A percentile compares a stretch with the other conserved stretches of the same genome.
Evolutionary conservation across 2,888 invertebrate genomes (phyloP).

Genomic region (Leptinotarsa peninsularis): DNA sequence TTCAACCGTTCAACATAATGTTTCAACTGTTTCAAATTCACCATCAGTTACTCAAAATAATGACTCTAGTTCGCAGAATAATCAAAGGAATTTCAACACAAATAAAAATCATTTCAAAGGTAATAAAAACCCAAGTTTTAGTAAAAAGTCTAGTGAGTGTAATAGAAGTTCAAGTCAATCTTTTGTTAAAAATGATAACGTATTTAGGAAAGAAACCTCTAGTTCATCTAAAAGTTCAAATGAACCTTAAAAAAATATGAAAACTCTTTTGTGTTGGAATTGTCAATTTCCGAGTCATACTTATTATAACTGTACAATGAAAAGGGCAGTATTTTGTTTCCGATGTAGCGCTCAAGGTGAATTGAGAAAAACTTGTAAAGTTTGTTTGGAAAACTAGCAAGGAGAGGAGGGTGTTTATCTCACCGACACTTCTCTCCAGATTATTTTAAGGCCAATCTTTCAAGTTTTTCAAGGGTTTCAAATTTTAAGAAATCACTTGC

Average conservation of each 20-base stretch:
- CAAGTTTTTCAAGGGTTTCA: not conserved
- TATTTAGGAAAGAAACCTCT: not conserved
- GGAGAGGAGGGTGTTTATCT: not conserved
- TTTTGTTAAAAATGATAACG: not conserved
- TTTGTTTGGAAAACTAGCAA: not conserved
- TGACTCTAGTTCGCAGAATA: not conserved
- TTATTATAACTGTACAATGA: not conserved
- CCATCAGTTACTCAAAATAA: not conserved
- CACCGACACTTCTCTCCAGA: not conserved
- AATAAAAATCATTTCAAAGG: not conserved
- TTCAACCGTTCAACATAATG: not conserved
- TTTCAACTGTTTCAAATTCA: not conserved
- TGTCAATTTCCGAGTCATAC: not conserved
- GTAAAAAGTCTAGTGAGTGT: not conserved
- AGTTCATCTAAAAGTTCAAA: not conserved
- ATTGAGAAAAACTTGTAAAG: too few species aligned
- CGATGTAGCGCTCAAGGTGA: too few species aligned
- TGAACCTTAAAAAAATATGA: not conserved
- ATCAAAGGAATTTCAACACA: not conserved
- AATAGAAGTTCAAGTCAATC: not conserved
- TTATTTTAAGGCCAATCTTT: not conserved
- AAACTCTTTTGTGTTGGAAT: conserved; percentile 1
- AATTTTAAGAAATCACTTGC: not conserved
- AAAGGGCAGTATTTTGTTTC: not conserved
- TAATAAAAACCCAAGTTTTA: not conserved